Conservation (phyloP, 2,113 vertebrate species). For the Oreochromis spilurus region DNA sequence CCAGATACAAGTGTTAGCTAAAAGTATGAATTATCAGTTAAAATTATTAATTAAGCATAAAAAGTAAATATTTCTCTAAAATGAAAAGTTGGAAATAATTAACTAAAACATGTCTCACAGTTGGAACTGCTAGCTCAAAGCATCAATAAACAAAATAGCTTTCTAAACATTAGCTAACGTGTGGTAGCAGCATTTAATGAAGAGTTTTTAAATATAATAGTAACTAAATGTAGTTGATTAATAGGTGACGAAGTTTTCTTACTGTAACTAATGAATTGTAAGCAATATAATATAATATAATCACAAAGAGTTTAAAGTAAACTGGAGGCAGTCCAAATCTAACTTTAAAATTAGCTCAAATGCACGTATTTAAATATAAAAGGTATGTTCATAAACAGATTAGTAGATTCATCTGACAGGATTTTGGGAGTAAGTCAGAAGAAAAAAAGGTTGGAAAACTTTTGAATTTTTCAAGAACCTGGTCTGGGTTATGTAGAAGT, state of each 20-base stretch:
- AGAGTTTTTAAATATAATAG: neutral
- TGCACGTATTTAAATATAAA: neutral
- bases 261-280: neutral
- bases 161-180: neutral
- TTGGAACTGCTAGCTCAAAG: neutral
- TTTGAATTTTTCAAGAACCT: conserved; percentile 68
- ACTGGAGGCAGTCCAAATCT: neutral
- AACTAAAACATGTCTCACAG: neutral
- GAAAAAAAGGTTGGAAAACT: neutral
- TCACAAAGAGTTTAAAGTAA: neutral
- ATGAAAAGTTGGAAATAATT: neutral
- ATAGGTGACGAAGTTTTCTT: neutral
- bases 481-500: conserved; percentile 87
- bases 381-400: neutral
- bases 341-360: neutral
- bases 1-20: neutral
- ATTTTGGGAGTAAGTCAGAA: neutral
- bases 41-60: neutral
- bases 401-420: neutral
- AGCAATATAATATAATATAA: neutral
- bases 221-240: neutral
- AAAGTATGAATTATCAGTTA: neutral
- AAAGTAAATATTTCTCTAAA: neutral
- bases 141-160: neutral
- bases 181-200: neutral